Evolutionary conservation across 2,888 invertebrate species (phyloP).

Genomic region (Polia nebulosa): DNA sequence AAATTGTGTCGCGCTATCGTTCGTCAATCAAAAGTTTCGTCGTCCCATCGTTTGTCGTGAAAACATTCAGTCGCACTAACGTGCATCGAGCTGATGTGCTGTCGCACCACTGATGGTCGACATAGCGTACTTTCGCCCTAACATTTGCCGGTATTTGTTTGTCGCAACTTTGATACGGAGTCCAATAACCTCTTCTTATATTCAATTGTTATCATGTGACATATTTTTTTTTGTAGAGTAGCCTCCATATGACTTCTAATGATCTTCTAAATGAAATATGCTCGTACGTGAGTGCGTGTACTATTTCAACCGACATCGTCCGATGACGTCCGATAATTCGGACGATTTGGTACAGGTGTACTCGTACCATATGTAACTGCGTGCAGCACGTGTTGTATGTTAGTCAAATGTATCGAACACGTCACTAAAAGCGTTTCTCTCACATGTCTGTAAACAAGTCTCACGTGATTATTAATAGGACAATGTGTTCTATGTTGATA

Average conservation of each 20-base stretch:
- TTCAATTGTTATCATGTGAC: no score
- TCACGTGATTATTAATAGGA: conserved; percentile 35
- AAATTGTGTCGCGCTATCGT: no score
- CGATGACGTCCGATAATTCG: neutral
- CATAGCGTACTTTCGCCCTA: no score
- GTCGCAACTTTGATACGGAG: no score
- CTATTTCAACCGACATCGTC: neutral
- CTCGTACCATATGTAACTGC: neutral
- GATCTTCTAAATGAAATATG: neutral
- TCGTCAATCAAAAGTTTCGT: no score
- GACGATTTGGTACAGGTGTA: neutral
- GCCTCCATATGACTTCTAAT: neutral
- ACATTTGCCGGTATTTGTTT: no score
- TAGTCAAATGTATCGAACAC: conserved; percentile 4
- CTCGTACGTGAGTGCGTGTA: neutral
- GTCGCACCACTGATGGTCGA: no score
- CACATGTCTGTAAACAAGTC: conserved; percentile 11
- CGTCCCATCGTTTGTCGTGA: no score
- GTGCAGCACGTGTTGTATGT: conserved; percentile 8
- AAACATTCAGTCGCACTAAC: no score
- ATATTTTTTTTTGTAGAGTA: neutral
- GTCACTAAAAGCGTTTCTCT: conserved; percentile 29
- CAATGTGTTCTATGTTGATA: neutral
- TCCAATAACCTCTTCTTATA: no score
- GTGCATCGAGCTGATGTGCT: no score